Base-by-base conservation (phyloP, 2,113 vertebrate genomes). In the Osmerus mordax region DNA sequence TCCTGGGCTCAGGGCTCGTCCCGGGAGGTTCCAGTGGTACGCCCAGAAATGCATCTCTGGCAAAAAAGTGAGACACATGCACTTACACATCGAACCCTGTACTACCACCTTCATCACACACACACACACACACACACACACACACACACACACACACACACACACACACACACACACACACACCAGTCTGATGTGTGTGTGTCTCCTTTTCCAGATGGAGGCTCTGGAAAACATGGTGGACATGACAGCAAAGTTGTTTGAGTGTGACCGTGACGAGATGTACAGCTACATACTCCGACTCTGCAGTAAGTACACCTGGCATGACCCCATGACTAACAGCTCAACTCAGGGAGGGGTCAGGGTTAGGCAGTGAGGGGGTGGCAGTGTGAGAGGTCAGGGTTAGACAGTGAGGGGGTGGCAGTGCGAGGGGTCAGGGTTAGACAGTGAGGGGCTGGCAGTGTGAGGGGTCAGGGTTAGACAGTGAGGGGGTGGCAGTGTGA, bases 221-320 rank as follows among this genome's bases (percentile, higher is more conserved):
- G 0, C 82, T 65, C 86, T 99, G 88, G 96, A 99, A 78, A 90
- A 94, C 67, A 86, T 97, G 86, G 93, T 97, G 81, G 94, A 96
- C 41, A 81, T 95, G 87, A 97, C 96, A 12, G 69, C 85, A 67
- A 95, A 95, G 81, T 89, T 98, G 0, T 98, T 97, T 86, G 95
- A 97, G 77, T 98, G 96, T 7, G 95, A 99, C 85, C 89, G 97
- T 89, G 94, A 98, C 81, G 92, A 95, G 68, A 94, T 99, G 92
- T 99, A 98, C 86, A 91, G 88, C 80, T 94, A 83, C 78, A 32
- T 96, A 12, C 89, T 98, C 12, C 86, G 89, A 0, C 82, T 96
- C 1, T 95, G 89, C 86, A 92, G 97, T 99, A 86, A 95, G 97
- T 93, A 29, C 8, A 9, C 9, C 21, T 21, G 14, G 59, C 25